Conservation (phyloP, 37 sponge, comb jelly and placozoan species). For the Ianthella basta region DNA sequence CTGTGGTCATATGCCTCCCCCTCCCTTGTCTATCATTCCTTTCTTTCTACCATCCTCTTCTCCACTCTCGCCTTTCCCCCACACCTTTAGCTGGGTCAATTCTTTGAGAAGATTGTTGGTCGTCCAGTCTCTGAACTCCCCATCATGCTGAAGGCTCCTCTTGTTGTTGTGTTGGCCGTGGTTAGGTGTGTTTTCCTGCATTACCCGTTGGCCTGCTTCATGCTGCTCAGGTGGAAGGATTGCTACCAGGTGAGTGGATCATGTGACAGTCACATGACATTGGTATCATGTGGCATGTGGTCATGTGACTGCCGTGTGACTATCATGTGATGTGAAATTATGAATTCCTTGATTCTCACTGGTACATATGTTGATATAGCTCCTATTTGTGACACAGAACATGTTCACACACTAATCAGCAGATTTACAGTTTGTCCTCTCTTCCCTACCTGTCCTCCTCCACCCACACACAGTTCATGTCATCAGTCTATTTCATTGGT, state of each 20-base stretch:
- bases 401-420: no score
- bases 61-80: no score
- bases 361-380: no score
- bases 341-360: no score
- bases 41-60: no score
- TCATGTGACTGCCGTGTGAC: no score
- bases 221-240: constrained; percentile 57
- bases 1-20: no score
- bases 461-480: constrained; percentile 60
- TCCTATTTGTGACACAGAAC: no score
- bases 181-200: constrained; percentile 50
- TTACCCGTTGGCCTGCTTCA: constrained; percentile 60
- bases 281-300: no score
- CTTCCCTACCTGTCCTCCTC: constrained; percentile 6
- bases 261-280: neutral
- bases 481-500: constrained; percentile 59
- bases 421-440: no score
- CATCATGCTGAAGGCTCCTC: constrained; percentile 21
- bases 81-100: neutral
- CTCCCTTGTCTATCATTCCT: no score
- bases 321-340: no score
- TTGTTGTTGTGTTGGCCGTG: constrained; percentile 23
- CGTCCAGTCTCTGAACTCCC: constrained; percentile 31
- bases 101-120: neutral
- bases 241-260: constrained; percentile 50